Evolutionary conservation across 1,140 invertebrate species (phyloP), one percentile per base, ranked within the genome.

Genomic region (Sesamia nonagrioides): DNA sequence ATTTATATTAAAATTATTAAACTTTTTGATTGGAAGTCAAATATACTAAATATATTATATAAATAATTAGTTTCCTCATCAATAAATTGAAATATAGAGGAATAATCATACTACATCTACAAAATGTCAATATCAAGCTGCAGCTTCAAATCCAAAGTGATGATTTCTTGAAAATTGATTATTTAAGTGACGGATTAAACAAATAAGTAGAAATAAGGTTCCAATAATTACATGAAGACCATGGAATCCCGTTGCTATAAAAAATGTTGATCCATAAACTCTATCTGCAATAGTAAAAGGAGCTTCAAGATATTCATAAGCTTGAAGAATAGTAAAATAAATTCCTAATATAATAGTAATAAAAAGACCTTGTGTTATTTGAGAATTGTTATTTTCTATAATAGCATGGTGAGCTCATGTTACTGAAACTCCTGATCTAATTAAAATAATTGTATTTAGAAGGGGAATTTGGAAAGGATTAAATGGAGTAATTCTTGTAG

Each of bases 51-150:
- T 96, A 96, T 96, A 96, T 92, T 96, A 96, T 96, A 96, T 95
- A 96, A 95, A 95, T 96, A 93, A 84, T 78, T 92, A 91, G 92
- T 89, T 95, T 85, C 95, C 95, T 96, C 96, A 97, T 96, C 96
- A 97, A 85, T 97, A 97, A 90, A 97, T 95, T 73, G 95, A 96
- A 80, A 97, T 93, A 95, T 96, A 97, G 81, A 97, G 86, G 85
- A 97, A 97, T 95, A 97, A 92, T 96, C 96, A 97, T 11, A 97
- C 95, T 84, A 97, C 95, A 96, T 97, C 96, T 71, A 97, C 96
- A 95, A 97, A 97, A 92, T 97, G 96, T 96, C 96, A 97, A 81
- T 97, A 97, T 96, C 96, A 97, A 35, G 96, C 95, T 73, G 96
- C 96, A 75, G 96, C 95, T 95, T 97, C 84, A 37, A 45, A 45